phyloP scores from a whole-genome alignment of 2,113 vertebrate species.

The Stomatorhinus ivindoensis region DNA sequence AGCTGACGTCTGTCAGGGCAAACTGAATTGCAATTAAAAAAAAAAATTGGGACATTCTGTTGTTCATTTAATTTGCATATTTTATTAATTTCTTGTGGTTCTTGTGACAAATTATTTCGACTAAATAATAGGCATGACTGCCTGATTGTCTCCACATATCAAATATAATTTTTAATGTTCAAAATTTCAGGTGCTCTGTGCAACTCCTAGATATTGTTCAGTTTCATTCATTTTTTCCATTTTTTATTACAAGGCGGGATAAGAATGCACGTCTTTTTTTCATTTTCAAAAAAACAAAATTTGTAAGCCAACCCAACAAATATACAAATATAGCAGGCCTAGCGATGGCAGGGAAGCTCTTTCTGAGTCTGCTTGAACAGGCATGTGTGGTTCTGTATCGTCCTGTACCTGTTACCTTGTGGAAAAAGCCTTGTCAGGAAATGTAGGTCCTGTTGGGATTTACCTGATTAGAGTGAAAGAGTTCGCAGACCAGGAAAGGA shows the following conservation, averaged over 20 bases:
- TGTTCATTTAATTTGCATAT: background rate
- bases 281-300: background rate
- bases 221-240: background rate
- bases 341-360: background rate
- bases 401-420: too few species aligned
- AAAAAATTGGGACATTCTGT: background rate
- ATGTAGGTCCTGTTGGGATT: too few species aligned
- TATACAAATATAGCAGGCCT: background rate
- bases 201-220: background rate
- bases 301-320: background rate
- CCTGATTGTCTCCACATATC: background rate
- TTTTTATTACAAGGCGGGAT: background rate
- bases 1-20: background rate
- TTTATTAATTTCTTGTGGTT: background rate
- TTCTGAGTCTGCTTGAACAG: background rate
- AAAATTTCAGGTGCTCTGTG: background rate
- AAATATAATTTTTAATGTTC: background rate
- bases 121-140: background rate
- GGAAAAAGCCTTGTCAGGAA: too few species aligned
- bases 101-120: background rate
- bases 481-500: too few species aligned
- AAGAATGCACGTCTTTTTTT: background rate
- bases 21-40: background rate
- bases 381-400: too few species aligned
- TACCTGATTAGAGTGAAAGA: too few species aligned